These are phyloP conservation scores for Haliclystus octoradiatus DNA, from an alignment of 30 jellyfish, hydroid and myxozoan genomes.

Conservation along the genomic window DNA sequence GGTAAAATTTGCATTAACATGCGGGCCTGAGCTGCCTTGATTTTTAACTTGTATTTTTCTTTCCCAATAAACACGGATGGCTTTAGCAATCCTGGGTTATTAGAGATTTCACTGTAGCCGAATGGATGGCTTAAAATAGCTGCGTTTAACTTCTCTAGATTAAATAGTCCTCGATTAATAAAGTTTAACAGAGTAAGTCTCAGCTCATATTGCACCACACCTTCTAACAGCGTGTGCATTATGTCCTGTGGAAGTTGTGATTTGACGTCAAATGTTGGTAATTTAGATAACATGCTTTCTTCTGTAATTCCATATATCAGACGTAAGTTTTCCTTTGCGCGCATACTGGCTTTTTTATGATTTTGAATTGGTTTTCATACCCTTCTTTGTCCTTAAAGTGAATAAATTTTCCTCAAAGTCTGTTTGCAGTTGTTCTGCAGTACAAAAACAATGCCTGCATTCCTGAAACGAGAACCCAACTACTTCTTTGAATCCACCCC, in stretches of 20 bases:
- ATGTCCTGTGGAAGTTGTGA: slow-evolving; percentile 30
- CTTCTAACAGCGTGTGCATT: slow-evolving; percentile 31
- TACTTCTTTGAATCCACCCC: slow-evolving; percentile 41
- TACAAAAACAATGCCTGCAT: slow-evolving; percentile 32
- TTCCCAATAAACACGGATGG: slow-evolving; percentile 22
- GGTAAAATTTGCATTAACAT: slow-evolving; percentile 18
- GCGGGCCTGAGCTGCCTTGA: slow-evolving; percentile 31
- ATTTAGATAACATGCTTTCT: slow-evolving; percentile 2
- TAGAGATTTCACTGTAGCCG: slow-evolving; percentile 17
- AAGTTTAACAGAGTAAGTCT: background rate
- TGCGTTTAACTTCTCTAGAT: slow-evolving; percentile 10
- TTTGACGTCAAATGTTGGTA: slow-evolving; percentile 15
- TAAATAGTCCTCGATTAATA: background rate
- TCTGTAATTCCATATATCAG: slow-evolving; percentile 13
- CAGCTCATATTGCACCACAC: slow-evolving; percentile 14
- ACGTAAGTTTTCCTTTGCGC: background rate
- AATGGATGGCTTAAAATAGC: slow-evolving; percentile 12
- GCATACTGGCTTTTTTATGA: slow-evolving; percentile 14
- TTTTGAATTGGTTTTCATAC: slow-evolving; percentile 3
- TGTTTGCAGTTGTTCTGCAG: slow-evolving; percentile 18
- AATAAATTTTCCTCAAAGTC: slow-evolving; percentile 9
- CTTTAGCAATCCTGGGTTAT: slow-evolving; percentile 25
- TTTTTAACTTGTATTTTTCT: slow-evolving; percentile 15
- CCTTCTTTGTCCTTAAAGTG: slow-evolving; percentile 4
- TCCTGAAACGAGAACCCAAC: slow-evolving; percentile 36